A percentile compares a stretch with the other conserved stretches of the same genome.
Conservation (phyloP, 2,797 vertebrate genomes). For the Sparidentex hasta region DNA sequence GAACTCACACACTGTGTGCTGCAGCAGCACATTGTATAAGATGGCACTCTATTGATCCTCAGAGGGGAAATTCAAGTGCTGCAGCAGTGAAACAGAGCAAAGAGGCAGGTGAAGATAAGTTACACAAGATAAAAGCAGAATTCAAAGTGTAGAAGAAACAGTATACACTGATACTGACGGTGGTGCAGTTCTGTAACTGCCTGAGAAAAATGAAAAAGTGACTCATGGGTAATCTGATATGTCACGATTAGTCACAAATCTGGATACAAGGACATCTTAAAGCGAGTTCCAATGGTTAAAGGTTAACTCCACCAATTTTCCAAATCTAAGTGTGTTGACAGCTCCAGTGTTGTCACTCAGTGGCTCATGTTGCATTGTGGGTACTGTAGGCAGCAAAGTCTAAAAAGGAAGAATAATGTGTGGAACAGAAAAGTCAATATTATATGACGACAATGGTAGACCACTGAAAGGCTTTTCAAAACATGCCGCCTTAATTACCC, state of each 20-base stretch:
- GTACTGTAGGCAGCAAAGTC: no score
- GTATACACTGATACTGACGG: neutral
- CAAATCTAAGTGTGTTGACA: no score
- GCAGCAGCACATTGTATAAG: constrained; percentile 46
- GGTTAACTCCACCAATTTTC: no score
- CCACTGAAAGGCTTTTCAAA: no score
- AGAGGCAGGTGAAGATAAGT: constrained; percentile 42
- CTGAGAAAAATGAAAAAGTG: constrained; percentile 4
- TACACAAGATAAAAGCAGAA: constrained; percentile 14
- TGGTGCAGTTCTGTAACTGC: neutral
- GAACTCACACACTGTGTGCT: constrained; percentile 8
- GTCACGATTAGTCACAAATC: neutral
- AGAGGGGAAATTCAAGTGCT: constrained; percentile 22
- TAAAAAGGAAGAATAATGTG: no score
- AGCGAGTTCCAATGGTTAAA: no score
- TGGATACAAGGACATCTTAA: no score
- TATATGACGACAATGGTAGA: no score
- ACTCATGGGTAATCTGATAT: neutral
- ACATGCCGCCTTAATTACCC: no score
- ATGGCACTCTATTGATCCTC: constrained; percentile 64
- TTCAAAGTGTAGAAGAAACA: constrained; percentile 11
- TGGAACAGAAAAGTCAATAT: no score
- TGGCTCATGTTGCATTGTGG: no score
- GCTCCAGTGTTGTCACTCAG: no score
- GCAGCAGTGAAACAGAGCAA: constrained; percentile 23